Conservation (phyloP, 2,888 invertebrate species). For the Steinernema scapterisci region DNA sequence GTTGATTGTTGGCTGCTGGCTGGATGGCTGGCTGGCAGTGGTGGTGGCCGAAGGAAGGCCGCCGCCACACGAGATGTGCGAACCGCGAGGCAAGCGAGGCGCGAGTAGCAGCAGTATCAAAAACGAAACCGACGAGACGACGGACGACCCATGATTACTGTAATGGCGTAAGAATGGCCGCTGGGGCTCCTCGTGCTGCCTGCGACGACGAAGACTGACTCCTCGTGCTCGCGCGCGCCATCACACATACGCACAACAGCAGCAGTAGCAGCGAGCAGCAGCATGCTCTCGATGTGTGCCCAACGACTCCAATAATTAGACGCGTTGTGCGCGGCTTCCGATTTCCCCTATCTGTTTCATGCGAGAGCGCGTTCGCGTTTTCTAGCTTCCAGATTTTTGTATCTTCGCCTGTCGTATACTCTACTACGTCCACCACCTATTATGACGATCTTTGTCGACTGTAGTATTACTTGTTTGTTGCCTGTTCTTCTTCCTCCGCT, state of each 20-base stretch:
- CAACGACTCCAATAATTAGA: constrained; percentile 21
- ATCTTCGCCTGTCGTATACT: no score
- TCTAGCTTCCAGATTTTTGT: neutral
- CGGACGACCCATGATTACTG: constrained; percentile 9
- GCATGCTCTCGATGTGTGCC: neutral
- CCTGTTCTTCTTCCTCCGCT: no score
- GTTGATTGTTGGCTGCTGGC: constrained; percentile 3
- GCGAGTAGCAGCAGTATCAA: constrained; percentile 9
- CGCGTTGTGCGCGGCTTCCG: constrained; percentile 31
- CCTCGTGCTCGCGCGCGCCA: constrained; percentile 11
- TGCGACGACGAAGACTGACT: neutral
- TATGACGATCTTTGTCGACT: no score
- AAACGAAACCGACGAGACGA: neutral
- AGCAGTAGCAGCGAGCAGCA: neutral
- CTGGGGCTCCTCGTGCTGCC: neutral
- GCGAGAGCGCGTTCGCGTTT: neutral
- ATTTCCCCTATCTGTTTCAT: neutral
- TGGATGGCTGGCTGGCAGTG: neutral
- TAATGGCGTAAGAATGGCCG: constrained; percentile 28
- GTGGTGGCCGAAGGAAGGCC: neutral
- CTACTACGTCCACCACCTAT: no score
- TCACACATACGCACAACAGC: constrained; percentile 24
- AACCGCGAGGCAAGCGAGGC: neutral
- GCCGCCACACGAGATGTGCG: constrained; percentile 8
- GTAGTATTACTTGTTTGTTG: no score